Base-by-base conservation (phyloP, 2,113 vertebrate genomes). In the Saccopteryx bilineata region DNA sequence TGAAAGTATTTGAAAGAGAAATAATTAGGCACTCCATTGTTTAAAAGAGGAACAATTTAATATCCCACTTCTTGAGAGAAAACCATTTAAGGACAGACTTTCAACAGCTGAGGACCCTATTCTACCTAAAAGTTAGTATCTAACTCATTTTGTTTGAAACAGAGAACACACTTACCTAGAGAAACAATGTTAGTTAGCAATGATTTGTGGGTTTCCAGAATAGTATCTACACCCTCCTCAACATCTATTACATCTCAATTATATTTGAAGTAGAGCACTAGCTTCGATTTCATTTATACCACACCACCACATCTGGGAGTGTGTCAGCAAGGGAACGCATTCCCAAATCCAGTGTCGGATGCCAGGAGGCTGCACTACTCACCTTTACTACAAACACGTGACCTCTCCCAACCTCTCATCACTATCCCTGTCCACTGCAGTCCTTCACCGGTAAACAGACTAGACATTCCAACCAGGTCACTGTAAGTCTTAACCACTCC, bases 11-110 rank as follows among this genome's bases (percentile, higher is more conserved):
- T 85, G 87, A 61, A 87, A 95, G 68, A 81, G 66, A 97, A 96
- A 95, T 88, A 95, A 94, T 96, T 96, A 95, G 60, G 50, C 78
- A 81, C 90, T 76, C 81, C 78, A 88, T 96, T 96, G 88, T 96
- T 78, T 80, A 88, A 31, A 68, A 68, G 79, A 95, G 68, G 81
- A 87, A 92, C 72, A 84, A 95, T 68, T 90, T 94, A 60, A 85
- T 93, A 91, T 58, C 33, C 61, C 56, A 69, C 63, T 95, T 46
- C 97, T 96, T 88, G 61, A 66, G 46, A 92, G 24, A 81, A 50
- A 87, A 88, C 74, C 96, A 90, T 79, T 91, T 91, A 91, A 94
- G 82, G 85, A 88, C 72, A 97, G 75, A 60, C 26, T 13, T 93
- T 65, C 28, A 61, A 31, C 71, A 83, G 28, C 31, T 81, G 68